Percentiles rank a stretch among this genome's conserved stretches.
Evolutionary conservation across 2,113 vertebrate species (phyloP).

Genomic region (Hydrolagus affinis): DNA sequence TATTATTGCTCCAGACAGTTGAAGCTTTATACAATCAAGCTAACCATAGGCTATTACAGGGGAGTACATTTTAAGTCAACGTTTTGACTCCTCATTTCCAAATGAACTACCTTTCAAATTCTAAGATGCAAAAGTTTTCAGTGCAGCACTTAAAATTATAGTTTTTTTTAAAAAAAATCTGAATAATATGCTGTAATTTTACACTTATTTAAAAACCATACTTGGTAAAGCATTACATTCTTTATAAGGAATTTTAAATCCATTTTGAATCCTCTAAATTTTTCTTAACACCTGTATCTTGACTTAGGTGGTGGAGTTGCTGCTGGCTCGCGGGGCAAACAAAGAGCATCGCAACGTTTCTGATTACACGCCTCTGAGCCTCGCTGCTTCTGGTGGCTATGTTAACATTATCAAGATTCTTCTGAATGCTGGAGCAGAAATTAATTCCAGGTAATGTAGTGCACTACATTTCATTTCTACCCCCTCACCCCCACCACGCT

Average conservation of each 20-base stretch:
- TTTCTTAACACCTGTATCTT: not conserved
- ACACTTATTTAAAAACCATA: too few species aligned
- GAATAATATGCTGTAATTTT: not conserved
- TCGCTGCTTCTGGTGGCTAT: conserved; percentile 95
- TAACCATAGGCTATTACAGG: too few species aligned
- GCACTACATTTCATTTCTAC: not conserved
- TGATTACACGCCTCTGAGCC: conserved; percentile 93
- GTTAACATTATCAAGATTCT: conserved; percentile 99
- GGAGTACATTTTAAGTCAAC: too few species aligned
- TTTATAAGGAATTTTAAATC: not conserved
- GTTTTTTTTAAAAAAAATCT: not conserved
- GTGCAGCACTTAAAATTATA: too few species aligned
- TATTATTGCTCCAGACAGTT: too few species aligned
- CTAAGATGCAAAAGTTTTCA: too few species aligned
- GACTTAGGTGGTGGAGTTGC: conserved; percentile 84
- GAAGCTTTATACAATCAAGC: too few species aligned
- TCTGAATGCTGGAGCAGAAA: conserved; percentile 94
- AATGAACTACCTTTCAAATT: too few species aligned
- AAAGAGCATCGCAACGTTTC: conserved; percentile 98
- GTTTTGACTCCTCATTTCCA: too few species aligned
- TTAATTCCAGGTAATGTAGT: conserved; percentile 83
- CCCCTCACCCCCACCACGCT: not conserved
- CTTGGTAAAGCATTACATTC: not conserved
- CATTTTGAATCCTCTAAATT: not conserved
- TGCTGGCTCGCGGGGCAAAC: conserved; percentile 90